These are phyloP conservation scores for Cactoblastis cactorum DNA, from an alignment of 2,888 invertebrate genomes.

Conservation along the genomic window DNA sequence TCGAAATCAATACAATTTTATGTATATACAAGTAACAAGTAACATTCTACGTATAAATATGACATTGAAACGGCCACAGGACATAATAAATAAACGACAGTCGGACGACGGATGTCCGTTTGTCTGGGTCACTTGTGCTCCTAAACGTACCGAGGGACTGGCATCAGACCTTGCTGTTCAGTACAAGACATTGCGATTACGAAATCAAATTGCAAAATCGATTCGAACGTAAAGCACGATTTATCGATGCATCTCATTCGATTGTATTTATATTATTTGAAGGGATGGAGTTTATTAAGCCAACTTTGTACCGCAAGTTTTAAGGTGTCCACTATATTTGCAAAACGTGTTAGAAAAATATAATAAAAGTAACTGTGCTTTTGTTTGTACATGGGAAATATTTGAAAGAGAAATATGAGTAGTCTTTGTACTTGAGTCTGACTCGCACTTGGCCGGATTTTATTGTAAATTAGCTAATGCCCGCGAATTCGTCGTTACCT, in stretches of 20 bases:
- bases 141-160: constrained; percentile 36
- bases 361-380: no score
- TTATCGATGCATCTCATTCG: constrained; percentile 3
- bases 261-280: neutral
- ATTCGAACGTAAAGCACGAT: constrained; percentile 11
- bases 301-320: no score
- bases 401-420: no score
- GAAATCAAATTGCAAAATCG: constrained; percentile 30
- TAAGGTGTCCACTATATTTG: no score
- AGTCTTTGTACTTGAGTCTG: no score
- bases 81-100: constrained; percentile 6
- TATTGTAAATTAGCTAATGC: no score
- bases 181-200: constrained; percentile 50
- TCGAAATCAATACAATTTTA: no score
- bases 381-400: no score
- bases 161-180: constrained; percentile 52
- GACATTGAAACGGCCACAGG: neutral
- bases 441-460: no score
- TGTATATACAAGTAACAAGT: no score
- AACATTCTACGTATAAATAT: neutral
- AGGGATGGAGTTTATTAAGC: neutral
- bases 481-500: no score
- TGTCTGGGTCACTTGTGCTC: constrained; percentile 21
- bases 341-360: no score
- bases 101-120: constrained; percentile 23